Base-by-base conservation (phyloP, 2,888 invertebrate genomes). In the Sarcophaga caerulescens region DNA sequence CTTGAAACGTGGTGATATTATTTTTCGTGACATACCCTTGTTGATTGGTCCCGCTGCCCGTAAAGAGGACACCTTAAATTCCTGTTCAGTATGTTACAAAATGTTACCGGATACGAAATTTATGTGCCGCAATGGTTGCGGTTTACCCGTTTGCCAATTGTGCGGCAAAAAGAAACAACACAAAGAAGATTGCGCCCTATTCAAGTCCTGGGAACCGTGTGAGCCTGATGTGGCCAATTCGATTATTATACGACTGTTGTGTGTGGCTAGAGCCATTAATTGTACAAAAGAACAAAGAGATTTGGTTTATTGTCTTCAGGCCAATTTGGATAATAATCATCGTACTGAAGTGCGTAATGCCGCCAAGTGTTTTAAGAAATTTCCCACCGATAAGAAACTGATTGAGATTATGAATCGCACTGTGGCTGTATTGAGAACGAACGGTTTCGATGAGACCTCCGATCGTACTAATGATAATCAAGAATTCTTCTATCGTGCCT, bases 11-110 rank as follows among this genome's bases (percentile, higher is more conserved):
- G 96, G 96, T 74, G 96, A 97, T 91, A 93, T 96, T 66, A 95
- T 97, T 73, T 96, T 96, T 89, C 94, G 94, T n/a, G 97, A 97
- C 90, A 94, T 93, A 80, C 96, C 97, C 0, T 92, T 97, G 60
- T 93, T 97, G 35, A 93, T 95, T 68, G 97, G 97, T 0, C 95
- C 96, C 4, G 94, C 96, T 19, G 94, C 94, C 69, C 94, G 94
- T 75, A 92, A 92, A 73, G 93, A 93, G 87, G 92, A 94, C 8
- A 94, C 94, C 60, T 73, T 93, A 25, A 94, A 95, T 89, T 94
- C 95, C 87, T 97, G 97, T 92, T 95, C 95, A 0, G 94, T 94
- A 77, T 97, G 96, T 91, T 94, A 94, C 88, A 95, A 94, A 89
- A 92, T 92, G 83, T 89, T 94, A 66, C 93, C 91, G 21, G 92